phyloP scores from a whole-genome alignment of 2,797 vertebrate species.

The Sebastolobus alascanus region DNA sequence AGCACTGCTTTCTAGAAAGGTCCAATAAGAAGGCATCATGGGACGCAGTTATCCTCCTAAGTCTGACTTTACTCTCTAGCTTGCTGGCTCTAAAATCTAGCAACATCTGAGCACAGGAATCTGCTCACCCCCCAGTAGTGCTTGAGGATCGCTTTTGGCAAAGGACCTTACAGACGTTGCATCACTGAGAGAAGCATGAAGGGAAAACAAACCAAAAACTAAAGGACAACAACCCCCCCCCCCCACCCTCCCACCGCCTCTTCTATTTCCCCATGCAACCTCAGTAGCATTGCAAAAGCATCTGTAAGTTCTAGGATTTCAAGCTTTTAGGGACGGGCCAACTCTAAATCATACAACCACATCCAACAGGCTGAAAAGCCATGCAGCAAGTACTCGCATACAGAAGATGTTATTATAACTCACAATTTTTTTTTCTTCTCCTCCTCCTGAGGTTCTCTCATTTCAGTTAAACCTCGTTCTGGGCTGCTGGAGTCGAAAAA shows the following conservation, averaged over 20 bases:
- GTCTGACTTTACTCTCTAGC: conserved; percentile 19
- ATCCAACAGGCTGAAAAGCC: conserved; percentile 77
- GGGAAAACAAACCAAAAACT: conserved; percentile 69
- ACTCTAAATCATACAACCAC: conserved; percentile 83
- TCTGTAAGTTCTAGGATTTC: conserved; percentile 78
- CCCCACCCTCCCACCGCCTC: conserved; percentile 54
- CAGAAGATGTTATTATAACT: conserved; percentile 77
- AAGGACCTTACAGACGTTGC: conserved; percentile 67
- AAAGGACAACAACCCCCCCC: conserved; percentile 68
- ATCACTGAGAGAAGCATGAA: conserved; percentile 76
- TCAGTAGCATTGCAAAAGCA: conserved; percentile 82
- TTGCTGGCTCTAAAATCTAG: conserved; percentile 32
- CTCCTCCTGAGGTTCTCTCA: conserved; percentile 71
- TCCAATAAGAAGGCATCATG: conserved; percentile 22
- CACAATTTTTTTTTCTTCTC: conserved; percentile 55
- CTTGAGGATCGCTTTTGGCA: conserved; percentile 59
- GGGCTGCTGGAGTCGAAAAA: conserved; percentile 69
- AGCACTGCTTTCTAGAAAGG: conserved; percentile 15
- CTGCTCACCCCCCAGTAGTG: conserved; percentile 47
- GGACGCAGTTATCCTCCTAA: conserved; percentile 27
- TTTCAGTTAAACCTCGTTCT: conserved; percentile 76
- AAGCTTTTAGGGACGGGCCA: conserved; percentile 71
- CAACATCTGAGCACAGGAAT: conserved; percentile 53
- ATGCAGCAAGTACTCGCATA: conserved; percentile 70
- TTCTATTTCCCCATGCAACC: conserved; percentile 74